Percentiles rank a stretch among this genome's conserved stretches.
Evolutionary conservation across 2,888 invertebrate genomes (phyloP).

Genomic region (Coremacera marginata): DNA sequence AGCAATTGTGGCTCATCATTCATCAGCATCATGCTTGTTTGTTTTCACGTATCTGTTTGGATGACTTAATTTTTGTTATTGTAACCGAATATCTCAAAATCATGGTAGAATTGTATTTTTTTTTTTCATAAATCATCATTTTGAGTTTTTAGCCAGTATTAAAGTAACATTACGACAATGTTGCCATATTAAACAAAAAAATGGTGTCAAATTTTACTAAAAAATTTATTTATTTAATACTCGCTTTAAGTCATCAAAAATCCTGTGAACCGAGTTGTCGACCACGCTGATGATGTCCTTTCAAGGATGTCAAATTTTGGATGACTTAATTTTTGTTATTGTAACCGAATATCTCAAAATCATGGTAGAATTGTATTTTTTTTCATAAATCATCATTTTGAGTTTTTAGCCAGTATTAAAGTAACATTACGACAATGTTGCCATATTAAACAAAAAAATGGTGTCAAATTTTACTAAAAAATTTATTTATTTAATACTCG

Average conservation of each 20-base stretch:
- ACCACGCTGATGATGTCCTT: no score
- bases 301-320: no score
- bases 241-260: no score
- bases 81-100: neutral
- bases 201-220: no score
- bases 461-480: no score
- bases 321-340: neutral
- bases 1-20: neutral
- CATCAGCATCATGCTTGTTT: neutral
- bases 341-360: neutral
- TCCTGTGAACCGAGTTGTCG: no score
- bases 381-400: constrained; percentile 18
- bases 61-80: neutral
- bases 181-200: no score
- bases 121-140: constrained; percentile 12
- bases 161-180: no score
- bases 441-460: no score
- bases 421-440: no score
- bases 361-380: neutral
- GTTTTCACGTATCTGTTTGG: neutral
- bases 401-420: neutral
- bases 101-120: neutral
- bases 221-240: no score
- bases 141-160: neutral
- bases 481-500: no score